Conservation (phyloP, 2,113 vertebrate genomes). For the Mirza zaza region DNA sequence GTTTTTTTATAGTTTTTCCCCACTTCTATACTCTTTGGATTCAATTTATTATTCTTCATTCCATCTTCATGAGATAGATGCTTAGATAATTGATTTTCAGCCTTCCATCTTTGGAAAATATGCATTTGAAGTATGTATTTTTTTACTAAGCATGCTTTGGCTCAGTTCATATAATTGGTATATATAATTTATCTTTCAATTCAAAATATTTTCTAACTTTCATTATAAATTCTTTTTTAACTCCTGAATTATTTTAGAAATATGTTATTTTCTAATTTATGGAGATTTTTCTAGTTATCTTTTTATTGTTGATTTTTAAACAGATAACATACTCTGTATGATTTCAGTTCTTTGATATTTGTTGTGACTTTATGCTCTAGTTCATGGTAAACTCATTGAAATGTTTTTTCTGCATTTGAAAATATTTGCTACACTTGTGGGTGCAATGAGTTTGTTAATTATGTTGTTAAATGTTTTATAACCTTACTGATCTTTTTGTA, state of each 20-base stretch:
- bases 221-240: neutral
- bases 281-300: neutral
- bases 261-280: neutral
- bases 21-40: neutral
- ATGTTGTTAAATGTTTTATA: neutral
- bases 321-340: neutral
- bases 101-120: neutral
- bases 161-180: neutral
- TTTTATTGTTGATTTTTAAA: neutral
- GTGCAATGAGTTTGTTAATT: neutral
- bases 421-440: neutral
- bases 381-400: neutral
- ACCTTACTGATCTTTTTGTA: neutral
- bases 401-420: neutral
- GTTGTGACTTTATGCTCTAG: neutral
- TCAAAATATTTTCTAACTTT: neutral
- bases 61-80: neutral
- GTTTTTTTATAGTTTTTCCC: neutral
- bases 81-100: neutral
- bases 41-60: neutral
- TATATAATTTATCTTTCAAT: neutral
- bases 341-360: neutral
- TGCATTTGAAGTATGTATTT: neutral
- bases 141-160: neutral
- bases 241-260: neutral